These are phyloP conservation scores for Eufriesea mexicana DNA, from an alignment of 1,140 invertebrate genomes.

Conservation along the genomic window DNA sequence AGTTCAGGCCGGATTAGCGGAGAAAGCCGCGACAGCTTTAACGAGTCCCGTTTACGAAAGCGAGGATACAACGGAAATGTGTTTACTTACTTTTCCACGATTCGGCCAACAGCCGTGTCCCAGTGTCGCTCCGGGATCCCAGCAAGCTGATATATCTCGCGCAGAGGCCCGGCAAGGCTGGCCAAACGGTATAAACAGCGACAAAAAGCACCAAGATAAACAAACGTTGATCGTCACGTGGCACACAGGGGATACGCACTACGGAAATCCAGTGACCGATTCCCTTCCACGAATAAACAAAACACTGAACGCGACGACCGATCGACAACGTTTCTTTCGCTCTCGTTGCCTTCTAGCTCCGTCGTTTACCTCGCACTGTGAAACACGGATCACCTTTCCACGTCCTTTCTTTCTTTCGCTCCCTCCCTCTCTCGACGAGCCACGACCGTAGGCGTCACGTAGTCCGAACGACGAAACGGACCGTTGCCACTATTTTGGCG, in stretches of 20 bases:
- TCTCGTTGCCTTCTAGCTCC: not conserved
- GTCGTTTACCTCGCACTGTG: not conserved
- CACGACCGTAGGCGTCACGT: not conserved
- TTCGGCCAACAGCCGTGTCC: no score
- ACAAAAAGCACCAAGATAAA: slow-evolving; percentile 24
- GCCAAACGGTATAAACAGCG: not conserved
- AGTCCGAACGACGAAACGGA: not conserved
- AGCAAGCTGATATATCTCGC: not conserved
- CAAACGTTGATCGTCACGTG: slow-evolving; percentile 44
- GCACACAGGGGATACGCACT: slow-evolving; percentile 40
- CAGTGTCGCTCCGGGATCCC: not conserved
- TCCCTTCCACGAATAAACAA: slow-evolving; percentile 35
- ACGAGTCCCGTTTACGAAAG: not conserved
- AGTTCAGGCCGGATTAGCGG: slow-evolving; percentile 7
- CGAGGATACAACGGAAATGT: not conserved
- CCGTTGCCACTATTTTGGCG: slow-evolving; percentile 11
- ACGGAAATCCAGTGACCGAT: slow-evolving; percentile 1
- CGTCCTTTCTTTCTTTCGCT: slow-evolving; percentile 7
- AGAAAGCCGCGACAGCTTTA: slow-evolving; percentile 10
- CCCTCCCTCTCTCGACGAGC: not conserved
- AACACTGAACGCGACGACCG: slow-evolving; percentile 12
- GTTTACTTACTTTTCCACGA: slow-evolving; percentile 32
- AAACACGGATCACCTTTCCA: slow-evolving; percentile 6
- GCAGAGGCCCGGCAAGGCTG: no score
- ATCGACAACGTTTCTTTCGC: slow-evolving; percentile 18